Evolutionary conservation across 1,140 invertebrate genomes (phyloP), one percentile per base, ranked within the genome.

Genomic region (Dreissena polymorpha): DNA sequence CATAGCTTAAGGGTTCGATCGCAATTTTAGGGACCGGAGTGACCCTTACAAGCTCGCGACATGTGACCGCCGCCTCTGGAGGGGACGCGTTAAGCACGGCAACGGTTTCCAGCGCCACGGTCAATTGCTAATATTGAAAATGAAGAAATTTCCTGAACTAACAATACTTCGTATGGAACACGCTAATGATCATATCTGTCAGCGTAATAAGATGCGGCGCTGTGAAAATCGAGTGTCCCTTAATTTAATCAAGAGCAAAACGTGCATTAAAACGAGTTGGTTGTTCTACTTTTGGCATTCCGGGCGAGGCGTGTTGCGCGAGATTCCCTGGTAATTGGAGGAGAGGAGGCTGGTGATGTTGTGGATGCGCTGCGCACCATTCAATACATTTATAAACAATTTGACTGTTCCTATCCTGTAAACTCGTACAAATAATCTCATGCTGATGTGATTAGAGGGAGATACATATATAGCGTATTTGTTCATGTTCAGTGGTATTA

Each of bases 161-260:
- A 81, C 78, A 81, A 81, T 73, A 73, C 55, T 72, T 72, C 64
- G 69, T 64, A 13, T 39, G 27, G 14, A 50, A 16, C 69, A 50
- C 69, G 49, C 69, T 72, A 81, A 81, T 81, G 70, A 81, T 81
- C 69, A 65, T 81, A 81, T 81, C 78, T 79, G 77, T 18, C 53
- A 70, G 60, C n/a, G 39, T 81, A 81, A 81, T 81, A 72, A 81
- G 78, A 70, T 39, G 50, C 55, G 68, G 71, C 72, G 78, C 78
- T 72, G 78, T 18, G 78, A 81, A 81, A 81, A 72, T 81, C 69
- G 63, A 72, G 78, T 81, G 57, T 71, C 72, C 25, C 78, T 73
- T 81, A 81, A 81, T 81, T 81, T 64, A 81, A 81, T 78, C 65
- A 69, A 78, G 76, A 70, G 76, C 23, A 49, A 60, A 78, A 78